phyloP scores from a whole-genome alignment of 2,113 vertebrate genomes.

The Geococcyx californianus region DNA sequence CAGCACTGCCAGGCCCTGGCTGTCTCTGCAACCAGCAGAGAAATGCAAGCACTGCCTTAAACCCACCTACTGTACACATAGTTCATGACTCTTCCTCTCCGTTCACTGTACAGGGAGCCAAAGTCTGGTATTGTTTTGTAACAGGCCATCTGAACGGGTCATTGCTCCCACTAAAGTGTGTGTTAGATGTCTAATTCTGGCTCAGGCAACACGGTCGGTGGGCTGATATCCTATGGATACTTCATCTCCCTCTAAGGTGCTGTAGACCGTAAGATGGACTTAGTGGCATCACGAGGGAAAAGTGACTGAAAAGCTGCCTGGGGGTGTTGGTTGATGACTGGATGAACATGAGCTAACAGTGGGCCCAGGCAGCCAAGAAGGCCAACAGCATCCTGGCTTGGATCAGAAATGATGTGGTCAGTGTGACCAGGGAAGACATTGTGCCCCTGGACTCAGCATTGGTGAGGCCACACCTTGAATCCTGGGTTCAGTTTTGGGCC shows the following conservation, averaged over 20 bases:
- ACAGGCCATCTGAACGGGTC: not conserved
- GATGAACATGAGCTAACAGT: too few relatives aligned
- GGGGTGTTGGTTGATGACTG: too few relatives aligned
- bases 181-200: not conserved
- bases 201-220: not conserved
- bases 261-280: not conserved
- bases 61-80: not conserved
- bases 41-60: not conserved
- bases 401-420: too few relatives aligned
- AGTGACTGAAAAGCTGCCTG: too few relatives aligned
- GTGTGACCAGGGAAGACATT: too few relatives aligned
- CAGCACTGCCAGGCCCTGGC: not conserved
- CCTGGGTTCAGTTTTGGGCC: too few relatives aligned
- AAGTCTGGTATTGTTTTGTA: not conserved
- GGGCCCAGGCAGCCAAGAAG: too few relatives aligned
- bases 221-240: not conserved
- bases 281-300: not conserved
- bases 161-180: accelerated
- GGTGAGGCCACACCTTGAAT: too few relatives aligned
- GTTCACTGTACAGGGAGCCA: not conserved
- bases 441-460: too few relatives aligned
- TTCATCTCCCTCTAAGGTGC: not conserved
- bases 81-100: not conserved
- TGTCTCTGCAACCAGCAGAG: not conserved
- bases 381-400: too few relatives aligned